These are phyloP conservation scores for Adineta ricciae DNA, from an alignment of 2,888 invertebrate genomes.

Conservation along the genomic window DNA sequence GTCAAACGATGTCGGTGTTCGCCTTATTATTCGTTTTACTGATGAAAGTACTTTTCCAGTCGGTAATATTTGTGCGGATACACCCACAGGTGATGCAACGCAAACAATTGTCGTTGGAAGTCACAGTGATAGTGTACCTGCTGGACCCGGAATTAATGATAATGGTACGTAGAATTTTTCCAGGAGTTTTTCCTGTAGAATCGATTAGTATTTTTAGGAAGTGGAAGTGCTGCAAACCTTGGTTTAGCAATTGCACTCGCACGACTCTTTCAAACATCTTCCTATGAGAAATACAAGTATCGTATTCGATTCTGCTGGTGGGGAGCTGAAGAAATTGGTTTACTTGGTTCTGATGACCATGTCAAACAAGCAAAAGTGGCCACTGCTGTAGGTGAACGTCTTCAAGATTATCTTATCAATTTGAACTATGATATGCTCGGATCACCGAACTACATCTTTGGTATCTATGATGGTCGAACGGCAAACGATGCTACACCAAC, in stretches of 20 bases:
- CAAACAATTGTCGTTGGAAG: slow-evolving; percentile 5
- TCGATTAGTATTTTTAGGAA: background rate
- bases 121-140: slow-evolving; percentile 7
- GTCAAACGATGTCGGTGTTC: background rate
- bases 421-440: background rate
- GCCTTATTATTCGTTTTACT: background rate
- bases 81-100: background rate
- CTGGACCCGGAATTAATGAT: background rate
- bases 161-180: background rate
- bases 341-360: background rate
- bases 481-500: background rate
- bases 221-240: slow-evolving; percentile 12
- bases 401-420: background rate
- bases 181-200: background rate
- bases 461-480: background rate
- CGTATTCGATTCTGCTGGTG: slow-evolving; percentile 20
- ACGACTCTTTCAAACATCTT: background rate
- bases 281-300: background rate
- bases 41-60: background rate
- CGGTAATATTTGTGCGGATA: slow-evolving; percentile 15
- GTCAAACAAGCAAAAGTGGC: background rate
- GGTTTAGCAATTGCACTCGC: background rate
- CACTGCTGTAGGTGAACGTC: background rate
- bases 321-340: background rate
- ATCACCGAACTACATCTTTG: background rate